Base-by-base conservation (phyloP, 2,888 invertebrate species). In the Noctua comes region DNA sequence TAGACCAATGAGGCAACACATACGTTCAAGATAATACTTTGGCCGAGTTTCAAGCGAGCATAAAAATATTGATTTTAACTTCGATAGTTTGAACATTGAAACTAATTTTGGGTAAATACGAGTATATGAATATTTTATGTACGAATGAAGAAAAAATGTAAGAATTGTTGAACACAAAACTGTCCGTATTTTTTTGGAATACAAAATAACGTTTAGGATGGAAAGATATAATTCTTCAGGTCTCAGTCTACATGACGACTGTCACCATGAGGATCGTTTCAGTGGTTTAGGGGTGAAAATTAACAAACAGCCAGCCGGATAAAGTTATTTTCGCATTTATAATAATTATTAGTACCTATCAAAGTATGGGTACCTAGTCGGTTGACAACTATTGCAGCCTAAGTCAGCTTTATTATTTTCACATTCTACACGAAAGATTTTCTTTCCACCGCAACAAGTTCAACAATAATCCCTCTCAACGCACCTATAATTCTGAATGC, bases 401-500 rank as follows among this genome's bases (percentile, higher is more conserved):
- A 48, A 43, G 13, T 48, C 48, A 48, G 1, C 18, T 48, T 48
- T 1, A 5, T 48, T 18, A 48, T 48, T 48, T 48, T 48, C 8
- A 21, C 51, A 7, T 8, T 21, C 8, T 21, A 51, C 21, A 21
- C 21, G 48, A 51, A 51, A 8, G 8, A 24, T 24, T 24, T 54
- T 21, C 11, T 24, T 13, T 7, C 21, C 10, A 73, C 18, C 36
- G 6, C 13, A 16, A 36, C 8, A 46, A 27, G 24, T 36, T 54
- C 16, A 31, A 48, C 48, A 80, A 43, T 57, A 66, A 43, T 75
- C 5, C 16, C 24, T 31, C 51, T 73, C 18, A 40, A 48, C 57
- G 36, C 43, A 68, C 79, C 48, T 48, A 27, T 51, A 7, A 43
- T 51, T 64, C 13, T 43, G 31, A 74, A 65, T 68, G 13, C 70